Percentiles rank a stretch among this genome's conserved stretches.
phyloP scores from a whole-genome alignment of 2,888 invertebrate genomes.

The Drosophila kambysellisi region DNA sequence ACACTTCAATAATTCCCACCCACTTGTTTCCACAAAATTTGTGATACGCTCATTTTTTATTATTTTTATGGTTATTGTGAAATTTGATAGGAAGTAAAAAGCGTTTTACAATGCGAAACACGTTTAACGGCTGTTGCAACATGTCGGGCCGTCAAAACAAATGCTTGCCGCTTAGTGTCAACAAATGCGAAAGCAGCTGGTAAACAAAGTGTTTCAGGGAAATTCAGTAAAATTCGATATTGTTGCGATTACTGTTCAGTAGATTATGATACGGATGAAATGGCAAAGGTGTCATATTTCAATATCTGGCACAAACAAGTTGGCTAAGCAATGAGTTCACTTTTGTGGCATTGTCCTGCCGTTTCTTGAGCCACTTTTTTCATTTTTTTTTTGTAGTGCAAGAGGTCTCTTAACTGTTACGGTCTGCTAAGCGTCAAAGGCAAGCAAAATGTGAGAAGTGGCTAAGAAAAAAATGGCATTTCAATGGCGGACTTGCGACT shows the following conservation, averaged over 20 bases:
- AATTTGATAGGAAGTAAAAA: constrained; percentile 27
- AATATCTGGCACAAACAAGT: constrained; percentile 15
- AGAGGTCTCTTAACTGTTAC: constrained; percentile 25
- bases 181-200: constrained; percentile 46
- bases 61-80: constrained; percentile 17
- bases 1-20: constrained; percentile 5
- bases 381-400: constrained; percentile 9
- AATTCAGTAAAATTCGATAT: constrained; percentile 20
- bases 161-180: constrained; percentile 55
- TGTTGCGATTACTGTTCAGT: constrained; percentile 21
- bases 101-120: constrained; percentile 44
- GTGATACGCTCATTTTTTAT: not conserved
- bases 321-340: constrained; percentile 2
- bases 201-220: constrained; percentile 18
- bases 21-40: not conserved
- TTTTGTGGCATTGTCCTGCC: constrained; percentile 12
- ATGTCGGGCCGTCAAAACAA: constrained; percentile 40
- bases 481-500: constrained; percentile 42
- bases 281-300: constrained; percentile 25
- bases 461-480: constrained; percentile 20
- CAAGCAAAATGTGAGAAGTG: constrained; percentile 1
- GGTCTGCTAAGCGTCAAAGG: constrained; percentile 34
- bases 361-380: constrained; percentile 1
- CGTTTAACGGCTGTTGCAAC: constrained; percentile 47
- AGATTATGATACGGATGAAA: constrained; percentile 35